These are phyloP conservation scores for Pangasius macronema DNA, from an alignment of 2,797 vertebrate species.

Conservation along the genomic window DNA sequence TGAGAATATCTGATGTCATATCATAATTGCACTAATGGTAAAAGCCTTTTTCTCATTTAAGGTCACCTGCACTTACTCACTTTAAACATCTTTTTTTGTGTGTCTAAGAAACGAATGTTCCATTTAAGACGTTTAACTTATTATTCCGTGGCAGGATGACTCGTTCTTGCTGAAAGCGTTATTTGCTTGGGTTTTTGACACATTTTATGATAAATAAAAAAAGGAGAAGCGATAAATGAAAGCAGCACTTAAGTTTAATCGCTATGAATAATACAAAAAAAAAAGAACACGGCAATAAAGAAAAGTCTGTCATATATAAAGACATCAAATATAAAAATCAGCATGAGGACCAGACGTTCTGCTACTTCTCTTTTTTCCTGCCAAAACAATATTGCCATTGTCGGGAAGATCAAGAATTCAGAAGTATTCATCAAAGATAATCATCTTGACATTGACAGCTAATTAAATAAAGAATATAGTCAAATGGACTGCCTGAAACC, in stretches of 20 bases:
- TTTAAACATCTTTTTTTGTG: slow-evolving; percentile 71
- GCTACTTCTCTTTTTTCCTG: slow-evolving; percentile 22
- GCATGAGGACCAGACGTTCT: slow-evolving; percentile 3
- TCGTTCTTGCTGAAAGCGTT: not conserved
- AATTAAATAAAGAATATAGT: slow-evolving; percentile 77
- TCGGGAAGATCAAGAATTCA: slow-evolving; percentile 47
- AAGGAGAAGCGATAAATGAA: not conserved
- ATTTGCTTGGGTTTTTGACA: slow-evolving; percentile 3
- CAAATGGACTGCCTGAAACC: slow-evolving; percentile 72
- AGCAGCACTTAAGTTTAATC: not conserved
- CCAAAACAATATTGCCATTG: slow-evolving; percentile 30
- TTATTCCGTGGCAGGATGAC: slow-evolving; percentile 22
- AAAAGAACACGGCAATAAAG: not conserved
- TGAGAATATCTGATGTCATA: slow-evolving; percentile 79
- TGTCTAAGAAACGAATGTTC: slow-evolving; percentile 72
- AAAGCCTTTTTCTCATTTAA: slow-evolving; percentile 64
- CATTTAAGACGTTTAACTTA: slow-evolving; percentile 69
- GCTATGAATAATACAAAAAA: not conserved
- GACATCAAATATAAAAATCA: slow-evolving; percentile 28
- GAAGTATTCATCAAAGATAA: slow-evolving; percentile 57
- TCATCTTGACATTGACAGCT: slow-evolving; percentile 64
- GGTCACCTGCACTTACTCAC: slow-evolving; percentile 73
- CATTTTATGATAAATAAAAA: slow-evolving; percentile 9
- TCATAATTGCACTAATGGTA: slow-evolving; percentile 82
- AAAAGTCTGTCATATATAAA: slow-evolving; percentile 12